phyloP scores from a whole-genome alignment of 23 tunicate species.

The Ascidia mentula region DNA sequence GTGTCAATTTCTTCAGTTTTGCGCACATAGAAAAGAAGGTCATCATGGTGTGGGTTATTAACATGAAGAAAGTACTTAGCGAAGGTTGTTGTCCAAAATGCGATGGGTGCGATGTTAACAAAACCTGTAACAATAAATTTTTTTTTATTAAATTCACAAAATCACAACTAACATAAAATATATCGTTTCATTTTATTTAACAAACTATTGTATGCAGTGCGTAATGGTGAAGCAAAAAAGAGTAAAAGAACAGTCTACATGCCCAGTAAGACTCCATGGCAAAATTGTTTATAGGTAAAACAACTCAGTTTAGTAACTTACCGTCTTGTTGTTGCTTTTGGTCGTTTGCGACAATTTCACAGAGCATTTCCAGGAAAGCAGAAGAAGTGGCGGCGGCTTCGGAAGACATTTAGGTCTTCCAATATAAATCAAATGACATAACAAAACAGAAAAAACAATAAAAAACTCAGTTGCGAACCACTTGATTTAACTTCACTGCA shows the following conservation, averaged over 20 bases:
- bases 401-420: neutral
- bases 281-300: neutral
- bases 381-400: slow-evolving; percentile 9
- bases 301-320: slow-evolving; percentile 5
- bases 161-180: neutral
- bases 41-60: slow-evolving; percentile 82
- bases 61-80: slow-evolving; percentile 85
- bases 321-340: slow-evolving; percentile 71
- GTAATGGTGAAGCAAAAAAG: too few species aligned
- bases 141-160: neutral
- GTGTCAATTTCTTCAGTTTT: slow-evolving; percentile 13
- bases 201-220: slow-evolving; percentile 1
- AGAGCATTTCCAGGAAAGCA: slow-evolving; percentile 56
- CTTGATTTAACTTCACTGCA: too few species aligned
- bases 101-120: slow-evolving; percentile 78
- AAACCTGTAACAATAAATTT: slow-evolving; percentile 31
- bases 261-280: neutral
- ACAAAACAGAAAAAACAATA: neutral
- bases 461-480: neutral
- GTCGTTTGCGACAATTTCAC: slow-evolving; percentile 81
- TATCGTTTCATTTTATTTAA: neutral
- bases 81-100: slow-evolving; percentile 92
- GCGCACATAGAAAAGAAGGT: slow-evolving; percentile 78
- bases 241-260: neutral
- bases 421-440: neutral